Conservation (phyloP, 2,888 invertebrate genomes). For the Gonocerus acuteangulatus region DNA sequence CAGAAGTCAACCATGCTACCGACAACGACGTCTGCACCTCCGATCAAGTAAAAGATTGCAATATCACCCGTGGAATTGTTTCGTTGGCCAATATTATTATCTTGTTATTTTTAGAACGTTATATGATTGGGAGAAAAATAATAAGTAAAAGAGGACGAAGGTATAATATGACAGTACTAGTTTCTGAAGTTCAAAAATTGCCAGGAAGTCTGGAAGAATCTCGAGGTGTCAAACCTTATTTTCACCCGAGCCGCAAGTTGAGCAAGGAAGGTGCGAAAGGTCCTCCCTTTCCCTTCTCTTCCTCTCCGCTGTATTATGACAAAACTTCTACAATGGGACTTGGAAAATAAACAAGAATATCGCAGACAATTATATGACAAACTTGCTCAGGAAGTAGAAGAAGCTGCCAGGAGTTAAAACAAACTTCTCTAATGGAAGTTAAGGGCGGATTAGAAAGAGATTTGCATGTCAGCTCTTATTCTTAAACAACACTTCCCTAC, state of each 20-base stretch:
- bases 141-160: too few relatives aligned
- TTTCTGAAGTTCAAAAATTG: too few relatives aligned
- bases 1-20: too few relatives aligned
- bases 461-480: constrained; percentile 14
- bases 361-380: constrained; percentile 17
- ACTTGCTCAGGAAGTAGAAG: not conserved
- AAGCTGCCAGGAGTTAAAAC: not conserved
- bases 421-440: constrained; percentile 26
- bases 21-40: too few relatives aligned
- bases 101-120: too few relatives aligned
- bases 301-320: not conserved
- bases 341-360: constrained; percentile 19
- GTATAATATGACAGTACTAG: too few relatives aligned
- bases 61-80: too few relatives aligned
- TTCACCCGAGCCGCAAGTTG: not conserved
- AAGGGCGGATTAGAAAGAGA: constrained; percentile 10
- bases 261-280: not conserved
- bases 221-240: not conserved
- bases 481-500: too few relatives aligned
- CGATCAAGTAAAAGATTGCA: too few relatives aligned
- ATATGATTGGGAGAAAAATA: too few relatives aligned
- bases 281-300: not conserved
- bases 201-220: too few relatives aligned
- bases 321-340: constrained; percentile 13
- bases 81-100: too few relatives aligned